These are phyloP conservation scores for Hesperia comma DNA, from an alignment of 2,888 invertebrate genomes.

Conservation along the genomic window DNA sequence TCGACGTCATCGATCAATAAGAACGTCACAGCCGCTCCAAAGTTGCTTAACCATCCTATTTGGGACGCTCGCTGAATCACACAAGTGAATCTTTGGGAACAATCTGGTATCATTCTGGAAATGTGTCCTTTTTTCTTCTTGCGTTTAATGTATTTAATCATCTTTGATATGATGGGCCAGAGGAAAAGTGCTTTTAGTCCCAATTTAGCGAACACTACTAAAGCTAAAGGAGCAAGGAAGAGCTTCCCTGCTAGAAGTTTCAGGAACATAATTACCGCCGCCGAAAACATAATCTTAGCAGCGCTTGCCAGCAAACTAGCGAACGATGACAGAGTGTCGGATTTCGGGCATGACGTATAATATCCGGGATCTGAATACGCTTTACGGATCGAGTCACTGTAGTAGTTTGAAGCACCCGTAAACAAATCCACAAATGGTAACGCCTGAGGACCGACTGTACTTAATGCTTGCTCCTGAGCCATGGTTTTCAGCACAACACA, in stretches of 20 bases:
- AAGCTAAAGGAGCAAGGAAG: constrained; percentile 67
- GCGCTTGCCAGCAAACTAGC: constrained; percentile 74
- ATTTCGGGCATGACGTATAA: constrained; percentile 67
- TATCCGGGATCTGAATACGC: constrained; percentile 62
- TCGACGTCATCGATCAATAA: constrained; percentile 72
- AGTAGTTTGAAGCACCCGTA: constrained; percentile 68
- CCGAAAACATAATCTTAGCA: constrained; percentile 77
- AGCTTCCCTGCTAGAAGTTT: constrained; percentile 73
- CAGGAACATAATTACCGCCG: constrained; percentile 68
- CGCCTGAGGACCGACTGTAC: constrained; percentile 59
- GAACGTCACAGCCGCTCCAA: constrained; percentile 74
- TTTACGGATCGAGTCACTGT: constrained; percentile 68
- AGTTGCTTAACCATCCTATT: constrained; percentile 65
- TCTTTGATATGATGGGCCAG: constrained; percentile 77
- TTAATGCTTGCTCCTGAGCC: constrained; percentile 69
- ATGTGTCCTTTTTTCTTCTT: constrained; percentile 71
- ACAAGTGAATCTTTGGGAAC: constrained; percentile 72
- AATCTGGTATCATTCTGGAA: constrained; percentile 69
- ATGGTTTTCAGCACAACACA: constrained; percentile 56
- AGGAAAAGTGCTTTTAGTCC: constrained; percentile 72
- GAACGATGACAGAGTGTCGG: constrained; percentile 68
- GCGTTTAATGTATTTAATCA: constrained; percentile 74
- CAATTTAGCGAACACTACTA: constrained; percentile 69
- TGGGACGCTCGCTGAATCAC: constrained; percentile 65
- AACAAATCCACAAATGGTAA: constrained; percentile 72